These are phyloP conservation scores for Girardinichthys multiradiatus DNA, from an alignment of 2,113 vertebrate species.

Conservation along the genomic window DNA sequence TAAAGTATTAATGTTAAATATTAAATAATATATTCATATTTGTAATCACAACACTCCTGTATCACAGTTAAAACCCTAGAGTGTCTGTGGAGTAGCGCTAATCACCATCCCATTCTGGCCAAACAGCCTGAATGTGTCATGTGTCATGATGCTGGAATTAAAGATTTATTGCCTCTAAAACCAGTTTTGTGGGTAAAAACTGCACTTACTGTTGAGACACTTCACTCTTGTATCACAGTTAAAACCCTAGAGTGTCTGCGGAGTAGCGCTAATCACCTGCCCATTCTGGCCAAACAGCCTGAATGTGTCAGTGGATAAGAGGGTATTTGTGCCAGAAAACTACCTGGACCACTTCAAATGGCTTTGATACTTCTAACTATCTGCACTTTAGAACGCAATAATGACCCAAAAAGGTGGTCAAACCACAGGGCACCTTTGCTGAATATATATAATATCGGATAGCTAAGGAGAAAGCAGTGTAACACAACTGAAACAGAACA, in stretches of 20 bases:
- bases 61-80: slow-evolving; percentile 7
- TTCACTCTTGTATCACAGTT: background rate
- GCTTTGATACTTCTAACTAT: slow-evolving; percentile 26
- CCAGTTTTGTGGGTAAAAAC: background rate
- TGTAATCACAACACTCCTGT: no score
- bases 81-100: slow-evolving; percentile 48
- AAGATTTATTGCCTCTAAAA: background rate
- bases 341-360: slow-evolving; percentile 25
- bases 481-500: slow-evolving; percentile 62
- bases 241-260: slow-evolving; percentile 27
- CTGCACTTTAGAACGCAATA: slow-evolving; percentile 35
- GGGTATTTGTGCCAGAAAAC: slow-evolving; percentile 39
- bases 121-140: slow-evolving; percentile 32
- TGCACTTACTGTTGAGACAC: background rate
- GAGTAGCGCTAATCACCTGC: slow-evolving; percentile 53
- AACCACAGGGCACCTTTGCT: slow-evolving; percentile 12
- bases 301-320: slow-evolving; percentile 48
- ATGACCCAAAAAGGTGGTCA: slow-evolving; percentile 21
- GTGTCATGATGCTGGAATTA: no score
- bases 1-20: no score
- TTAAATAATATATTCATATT: no score
- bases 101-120: slow-evolving; percentile 44
- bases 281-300: slow-evolving; percentile 32
- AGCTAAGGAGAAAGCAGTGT: slow-evolving; percentile 77
- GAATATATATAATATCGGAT: slow-evolving; percentile 17